Evolutionary conservation across 1,140 invertebrate species (phyloP), one percentile per base, ranked within the genome.

Genomic region (Harpegnathos saltator): DNA sequence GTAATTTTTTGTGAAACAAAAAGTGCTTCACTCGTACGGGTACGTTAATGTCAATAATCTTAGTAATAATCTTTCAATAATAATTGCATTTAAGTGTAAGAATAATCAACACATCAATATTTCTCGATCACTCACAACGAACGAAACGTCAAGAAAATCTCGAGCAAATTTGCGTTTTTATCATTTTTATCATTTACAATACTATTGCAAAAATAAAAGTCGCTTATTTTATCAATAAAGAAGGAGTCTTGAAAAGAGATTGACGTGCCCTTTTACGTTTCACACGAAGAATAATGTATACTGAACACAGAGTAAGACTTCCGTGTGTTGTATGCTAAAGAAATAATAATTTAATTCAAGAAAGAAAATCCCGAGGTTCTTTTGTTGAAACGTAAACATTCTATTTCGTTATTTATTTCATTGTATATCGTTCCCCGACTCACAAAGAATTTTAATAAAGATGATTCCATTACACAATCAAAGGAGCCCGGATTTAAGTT

Each of bases 381-480:
- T 74, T 29, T 62, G n/a, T 24, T 62, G 38, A 50, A 62, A 50
- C 48, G 38, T 44, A 38, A 15, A 74, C 56, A 61, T 61, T 44
- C 38, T 44, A 44, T 44, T 44, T 9, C 9, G 38, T 44, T 44
- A 44, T 44, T 44, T 74, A 61, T 22, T 61, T 22, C 22, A 14
- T 74, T 62, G 33, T 62, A 15, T 33, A 9, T 24, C 26, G 58
- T 22, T 9, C 9, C 38, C 11, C 38, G 9, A 9, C 38, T 44
- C 29, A 26, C 38, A 62, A 74, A 72, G 44, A 74, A 58, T 74
- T 62, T 74, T 74, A 62, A 74, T 74, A 38, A 54, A 74, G n/a
- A 74, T 24, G 26, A 14, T 62, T 50, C 22, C 4, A n/a, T n/a
- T 22, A 22, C 56, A 12, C 26, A 74, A 12, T 62, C 22, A 5